Conservation (phyloP, 1,140 invertebrate species). For the Apolygus lucorum region DNA sequence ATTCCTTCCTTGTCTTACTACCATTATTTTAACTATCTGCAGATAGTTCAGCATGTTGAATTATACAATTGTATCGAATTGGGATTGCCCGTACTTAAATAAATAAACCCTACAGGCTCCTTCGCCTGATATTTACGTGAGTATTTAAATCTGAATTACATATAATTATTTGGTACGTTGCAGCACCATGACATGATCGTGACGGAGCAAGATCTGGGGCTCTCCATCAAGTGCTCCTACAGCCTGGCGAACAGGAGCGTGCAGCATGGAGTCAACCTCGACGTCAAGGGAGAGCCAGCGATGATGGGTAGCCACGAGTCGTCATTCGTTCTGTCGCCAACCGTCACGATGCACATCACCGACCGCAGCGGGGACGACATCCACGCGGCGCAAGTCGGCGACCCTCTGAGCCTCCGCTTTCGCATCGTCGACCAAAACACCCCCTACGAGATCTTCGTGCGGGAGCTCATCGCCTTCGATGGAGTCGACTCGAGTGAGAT, state of each 20-base stretch:
- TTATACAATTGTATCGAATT: too few species aligned
- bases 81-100: too few species aligned
- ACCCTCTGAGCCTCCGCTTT: conserved; percentile 45
- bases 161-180: too few species aligned
- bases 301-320: conserved; percentile 38
- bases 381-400: conserved; percentile 41
- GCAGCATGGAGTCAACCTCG: conserved; percentile 41
- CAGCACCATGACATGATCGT: conserved; percentile 49
- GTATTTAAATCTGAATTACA: too few species aligned
- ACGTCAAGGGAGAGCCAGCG: conserved; percentile 37
- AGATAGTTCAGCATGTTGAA: too few species aligned
- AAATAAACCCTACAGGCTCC: too few species aligned
- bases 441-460: conserved; percentile 49
- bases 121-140: too few species aligned
- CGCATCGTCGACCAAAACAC: conserved; percentile 43
- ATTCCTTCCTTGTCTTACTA: too few species aligned
- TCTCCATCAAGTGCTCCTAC: conserved; percentile 46
- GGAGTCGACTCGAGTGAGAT: conserved; percentile 46
- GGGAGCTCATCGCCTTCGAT: conserved; percentile 47
- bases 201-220: conserved; percentile 46
- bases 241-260: conserved; percentile 45
- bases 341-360: conserved; percentile 47
- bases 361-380: conserved; percentile 43
- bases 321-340: conserved; percentile 44
- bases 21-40: too few species aligned